Evolutionary conservation across 2,797 vertebrate species (phyloP).

Genomic region (Pantherophis vulpinus): DNA sequence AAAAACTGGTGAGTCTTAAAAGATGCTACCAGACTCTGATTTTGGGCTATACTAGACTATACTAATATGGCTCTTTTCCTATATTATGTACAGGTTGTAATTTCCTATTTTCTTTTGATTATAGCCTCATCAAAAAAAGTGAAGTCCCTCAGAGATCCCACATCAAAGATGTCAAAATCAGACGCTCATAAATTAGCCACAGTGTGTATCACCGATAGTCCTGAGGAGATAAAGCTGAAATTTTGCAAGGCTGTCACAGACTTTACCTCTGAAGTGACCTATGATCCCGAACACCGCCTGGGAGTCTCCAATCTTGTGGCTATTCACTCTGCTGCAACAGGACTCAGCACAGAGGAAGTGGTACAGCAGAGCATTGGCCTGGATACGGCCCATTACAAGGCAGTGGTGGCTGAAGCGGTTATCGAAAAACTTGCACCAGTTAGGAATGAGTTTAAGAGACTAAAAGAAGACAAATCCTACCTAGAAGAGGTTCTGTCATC

Average conservation of each 20-base stretch:
- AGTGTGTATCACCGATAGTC: constrained; percentile 81
- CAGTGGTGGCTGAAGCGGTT: constrained; percentile 83
- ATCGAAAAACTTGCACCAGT: constrained; percentile 85
- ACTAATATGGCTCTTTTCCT: neutral
- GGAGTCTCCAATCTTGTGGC: constrained; percentile 92
- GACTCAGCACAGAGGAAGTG: constrained; percentile 76
- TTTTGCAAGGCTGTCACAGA: constrained; percentile 92
- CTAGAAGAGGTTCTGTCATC: constrained; percentile 77
- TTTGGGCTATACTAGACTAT: neutral
- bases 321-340: constrained; percentile 81
- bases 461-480: constrained; percentile 76
- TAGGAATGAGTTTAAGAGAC: constrained; percentile 79
- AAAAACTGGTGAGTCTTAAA: neutral
- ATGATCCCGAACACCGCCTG: constrained; percentile 76
- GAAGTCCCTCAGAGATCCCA: constrained; percentile 89
- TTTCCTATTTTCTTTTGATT: neutral
- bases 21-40: neutral
- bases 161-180: constrained; percentile 95
- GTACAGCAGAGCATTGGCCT: constrained; percentile 74
- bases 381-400: constrained; percentile 87
- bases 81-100: neutral
- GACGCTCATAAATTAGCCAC: constrained; percentile 86
- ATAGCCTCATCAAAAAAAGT: constrained; percentile 84
- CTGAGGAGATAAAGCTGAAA: constrained; percentile 86
- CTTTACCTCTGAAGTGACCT: constrained; percentile 91